Conservation (phyloP, 2,113 vertebrate species). For the Pardalotus punctatus region DNA sequence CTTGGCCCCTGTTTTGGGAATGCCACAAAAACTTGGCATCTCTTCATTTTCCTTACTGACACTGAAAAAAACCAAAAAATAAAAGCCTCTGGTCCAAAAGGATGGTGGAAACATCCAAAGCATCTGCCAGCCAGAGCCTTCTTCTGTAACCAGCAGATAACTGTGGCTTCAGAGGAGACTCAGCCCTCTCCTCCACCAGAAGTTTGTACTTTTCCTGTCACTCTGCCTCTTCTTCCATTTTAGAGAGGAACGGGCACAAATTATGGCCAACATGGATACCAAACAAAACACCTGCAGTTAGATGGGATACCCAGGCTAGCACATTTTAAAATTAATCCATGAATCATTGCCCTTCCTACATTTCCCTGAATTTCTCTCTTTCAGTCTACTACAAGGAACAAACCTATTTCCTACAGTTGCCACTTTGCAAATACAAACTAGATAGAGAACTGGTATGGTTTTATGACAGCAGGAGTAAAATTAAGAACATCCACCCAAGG, state of each 20-base stretch:
- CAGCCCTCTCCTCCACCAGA: background rate
- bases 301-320: background rate
- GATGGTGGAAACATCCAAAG: background rate
- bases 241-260: background rate
- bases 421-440: background rate
- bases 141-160: background rate
- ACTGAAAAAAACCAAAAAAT: background rate
- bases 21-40: background rate
- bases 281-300: background rate
- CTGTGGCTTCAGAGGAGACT: background rate
- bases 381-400: background rate
- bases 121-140: background rate
- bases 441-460: background rate
- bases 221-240: background rate
- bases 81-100: background rate
- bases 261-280: background rate
- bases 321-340: background rate
- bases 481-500: background rate
- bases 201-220: background rate
- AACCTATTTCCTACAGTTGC: background rate
- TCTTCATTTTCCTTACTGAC: background rate
- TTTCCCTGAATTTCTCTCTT: background rate
- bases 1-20: background rate
- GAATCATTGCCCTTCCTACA: background rate
- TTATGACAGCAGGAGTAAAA: background rate